Base-by-base conservation (phyloP, 2,888 invertebrate genomes). In the Rhingia campestris region DNA sequence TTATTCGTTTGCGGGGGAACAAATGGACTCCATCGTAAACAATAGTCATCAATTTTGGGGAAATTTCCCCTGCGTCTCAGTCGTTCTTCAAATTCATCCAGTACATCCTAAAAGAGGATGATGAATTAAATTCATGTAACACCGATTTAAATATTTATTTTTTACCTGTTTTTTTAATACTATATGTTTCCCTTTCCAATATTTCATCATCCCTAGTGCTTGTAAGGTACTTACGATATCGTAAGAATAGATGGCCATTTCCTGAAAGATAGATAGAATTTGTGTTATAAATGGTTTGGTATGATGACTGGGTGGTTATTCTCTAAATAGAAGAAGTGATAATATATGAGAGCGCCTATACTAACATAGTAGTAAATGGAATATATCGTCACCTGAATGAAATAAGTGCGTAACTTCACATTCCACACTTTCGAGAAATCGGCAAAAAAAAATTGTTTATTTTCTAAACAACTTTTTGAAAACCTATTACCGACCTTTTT, bases 161-260 rank as follows among this genome's bases (percentile, higher is more conserved):
- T 92, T 89, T 88, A 96, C 97, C 95, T 97, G 96, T 92, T 97
- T 97, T 91, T 97, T 98, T 67, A 99, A 93, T 63, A 99, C 97
- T 88, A 99, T 96, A 92, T 99, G 99, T 91, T 98, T 98, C 81
- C 98, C 98, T 92, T 99, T 99, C 98, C 99, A 99, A 91, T 99
- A 99, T 92, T 99, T 99, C 95, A 99, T 96, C 94, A 99, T 97
- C 6, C 98, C 98, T 86, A 99, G 93, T 14, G 98, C 97, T 89
- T 99, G 98, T 49, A 99, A 92, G 4, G 99, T 99, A 86, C 98
- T 98, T 32, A 99, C 98, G 84, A 99, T 98, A 91, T 99, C 99
- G 90, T 98, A 98, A 1, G 98, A 96, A 88, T 98, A 97, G 87
- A 99, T 98, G 14, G 98, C 98, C 93, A 98, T 96, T 92, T 98